phyloP scores from a whole-genome alignment of 2,888 invertebrate genomes.

The Diloba caeruleocephala region DNA sequence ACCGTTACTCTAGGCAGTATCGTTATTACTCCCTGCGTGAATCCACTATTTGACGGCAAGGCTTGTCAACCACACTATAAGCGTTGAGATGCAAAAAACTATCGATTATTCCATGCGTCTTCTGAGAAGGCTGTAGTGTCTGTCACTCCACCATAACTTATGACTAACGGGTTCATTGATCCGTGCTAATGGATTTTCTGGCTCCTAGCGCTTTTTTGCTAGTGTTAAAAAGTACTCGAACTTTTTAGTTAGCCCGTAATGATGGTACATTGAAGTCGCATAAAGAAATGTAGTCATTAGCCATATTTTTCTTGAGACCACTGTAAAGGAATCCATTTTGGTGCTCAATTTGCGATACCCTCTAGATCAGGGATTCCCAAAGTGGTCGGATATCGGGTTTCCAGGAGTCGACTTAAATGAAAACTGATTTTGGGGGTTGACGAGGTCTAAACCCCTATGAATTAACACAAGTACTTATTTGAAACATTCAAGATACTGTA shows the following conservation, averaged over 20 bases:
- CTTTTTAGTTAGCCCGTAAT: constrained; percentile 36
- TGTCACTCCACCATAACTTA: constrained; percentile 23
- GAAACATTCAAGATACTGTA: too few relatives aligned
- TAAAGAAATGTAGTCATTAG: constrained; percentile 38
- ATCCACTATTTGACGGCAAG: background rate
- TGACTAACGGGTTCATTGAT: constrained; percentile 58
- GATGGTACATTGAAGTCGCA: constrained; percentile 40
- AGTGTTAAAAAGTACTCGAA: constrained; percentile 34
- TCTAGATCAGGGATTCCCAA: too few relatives aligned
- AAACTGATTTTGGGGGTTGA: too few relatives aligned
- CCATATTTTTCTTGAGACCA: background rate
- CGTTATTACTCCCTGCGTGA: background rate
- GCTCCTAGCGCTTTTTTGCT: constrained; percentile 52
- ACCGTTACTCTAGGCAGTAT: too few relatives aligned
- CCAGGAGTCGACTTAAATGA: too few relatives aligned
- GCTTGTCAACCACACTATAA: background rate
- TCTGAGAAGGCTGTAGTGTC: constrained; percentile 33
- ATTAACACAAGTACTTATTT: too few relatives aligned
- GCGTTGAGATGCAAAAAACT: constrained; percentile 34
- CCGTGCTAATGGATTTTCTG: constrained; percentile 59
- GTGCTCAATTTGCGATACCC: background rate
- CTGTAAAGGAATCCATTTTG: background rate
- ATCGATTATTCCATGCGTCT: constrained; percentile 30
- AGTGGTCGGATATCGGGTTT: too few relatives aligned
- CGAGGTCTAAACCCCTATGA: too few relatives aligned